Percentiles rank a stretch among this genome's conserved stretches.
Conservation (phyloP, 2,113 vertebrate species). For the Micromys minutus region DNA sequence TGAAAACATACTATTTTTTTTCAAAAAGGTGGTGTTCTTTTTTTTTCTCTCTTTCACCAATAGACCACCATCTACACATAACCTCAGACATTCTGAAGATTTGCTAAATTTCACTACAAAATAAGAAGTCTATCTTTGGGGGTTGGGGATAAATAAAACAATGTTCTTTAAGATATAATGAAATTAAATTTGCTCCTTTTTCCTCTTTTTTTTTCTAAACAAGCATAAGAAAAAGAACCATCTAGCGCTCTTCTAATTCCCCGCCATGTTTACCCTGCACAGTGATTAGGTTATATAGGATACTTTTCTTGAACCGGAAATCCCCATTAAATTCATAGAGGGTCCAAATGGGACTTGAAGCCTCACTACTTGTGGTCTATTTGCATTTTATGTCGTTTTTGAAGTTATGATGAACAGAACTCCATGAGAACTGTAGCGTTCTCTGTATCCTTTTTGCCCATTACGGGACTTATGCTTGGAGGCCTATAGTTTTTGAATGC, state of each 20-base stretch:
- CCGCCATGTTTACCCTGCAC: not conserved
- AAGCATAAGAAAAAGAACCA: not conserved
- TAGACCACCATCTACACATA: not conserved
- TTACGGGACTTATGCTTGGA: not conserved
- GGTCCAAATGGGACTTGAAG: not conserved
- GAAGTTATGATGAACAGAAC: not conserved
- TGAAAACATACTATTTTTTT: conserved; percentile 11
- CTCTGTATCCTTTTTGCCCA: not conserved
- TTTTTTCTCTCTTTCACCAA: not conserved
- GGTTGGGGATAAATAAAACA: not conserved
- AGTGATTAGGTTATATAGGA: not conserved
- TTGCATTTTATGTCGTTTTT: conserved; percentile 40
- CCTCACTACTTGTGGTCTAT: not conserved
- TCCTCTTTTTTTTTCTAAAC: not conserved
- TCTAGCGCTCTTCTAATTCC: not conserved
- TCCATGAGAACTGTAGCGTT: conserved; percentile 1
- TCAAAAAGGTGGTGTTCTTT: not conserved
- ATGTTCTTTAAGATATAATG: not conserved
- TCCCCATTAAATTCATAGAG: conserved; percentile 40
- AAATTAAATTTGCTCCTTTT: not conserved
- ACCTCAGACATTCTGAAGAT: not conserved
- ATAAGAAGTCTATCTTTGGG: not conserved
- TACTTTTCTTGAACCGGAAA: not conserved
- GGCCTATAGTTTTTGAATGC: not conserved
- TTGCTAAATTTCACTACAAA: conserved; percentile 35